phyloP scores from a whole-genome alignment of 2,797 vertebrate species.

The Pangasius macronema region DNA sequence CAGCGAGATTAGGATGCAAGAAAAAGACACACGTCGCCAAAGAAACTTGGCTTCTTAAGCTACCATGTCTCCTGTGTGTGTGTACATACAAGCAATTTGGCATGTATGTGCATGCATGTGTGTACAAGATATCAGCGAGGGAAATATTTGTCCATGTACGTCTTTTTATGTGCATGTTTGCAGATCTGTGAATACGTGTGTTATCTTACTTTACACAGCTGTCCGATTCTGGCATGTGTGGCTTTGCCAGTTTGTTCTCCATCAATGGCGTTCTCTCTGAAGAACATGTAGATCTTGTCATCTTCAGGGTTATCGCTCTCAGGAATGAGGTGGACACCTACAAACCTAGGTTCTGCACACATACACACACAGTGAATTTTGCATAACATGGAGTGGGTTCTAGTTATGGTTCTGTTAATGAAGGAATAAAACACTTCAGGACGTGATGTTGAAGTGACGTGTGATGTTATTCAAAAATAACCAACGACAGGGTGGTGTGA shows the following conservation, averaged over 20 bases:
- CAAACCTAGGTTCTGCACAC: constrained; percentile 88
- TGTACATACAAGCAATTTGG: constrained; percentile 18
- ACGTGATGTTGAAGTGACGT: no score
- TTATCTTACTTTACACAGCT: constrained; percentile 91
- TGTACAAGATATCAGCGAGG: background rate
- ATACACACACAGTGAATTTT: background rate
- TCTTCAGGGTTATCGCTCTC: constrained; percentile 98
- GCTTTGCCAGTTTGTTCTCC: constrained; percentile 96
- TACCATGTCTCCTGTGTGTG: constrained; percentile 6
- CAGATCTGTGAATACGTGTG: constrained; percentile 25
- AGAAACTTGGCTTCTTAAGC: constrained; percentile 16
- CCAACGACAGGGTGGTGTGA: background rate
- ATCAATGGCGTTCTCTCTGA: constrained; percentile 95
- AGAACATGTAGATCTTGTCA: constrained; percentile 98
- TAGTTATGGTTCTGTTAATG: background rate
- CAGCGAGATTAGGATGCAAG: constrained; percentile 23
- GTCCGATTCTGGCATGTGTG: constrained; percentile 93
- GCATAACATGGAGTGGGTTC: background rate
- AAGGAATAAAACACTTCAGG: background rate
- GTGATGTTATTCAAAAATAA: background rate
- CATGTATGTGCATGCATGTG: constrained; percentile 37
- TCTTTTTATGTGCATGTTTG: constrained; percentile 33
- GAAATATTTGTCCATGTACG: constrained; percentile 1
- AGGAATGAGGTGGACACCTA: constrained; percentile 89
- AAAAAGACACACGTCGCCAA: constrained; percentile 40